Evolutionary conservation across 2,797 vertebrate species (phyloP).

Genomic region (Peromyscus attwateri): DNA sequence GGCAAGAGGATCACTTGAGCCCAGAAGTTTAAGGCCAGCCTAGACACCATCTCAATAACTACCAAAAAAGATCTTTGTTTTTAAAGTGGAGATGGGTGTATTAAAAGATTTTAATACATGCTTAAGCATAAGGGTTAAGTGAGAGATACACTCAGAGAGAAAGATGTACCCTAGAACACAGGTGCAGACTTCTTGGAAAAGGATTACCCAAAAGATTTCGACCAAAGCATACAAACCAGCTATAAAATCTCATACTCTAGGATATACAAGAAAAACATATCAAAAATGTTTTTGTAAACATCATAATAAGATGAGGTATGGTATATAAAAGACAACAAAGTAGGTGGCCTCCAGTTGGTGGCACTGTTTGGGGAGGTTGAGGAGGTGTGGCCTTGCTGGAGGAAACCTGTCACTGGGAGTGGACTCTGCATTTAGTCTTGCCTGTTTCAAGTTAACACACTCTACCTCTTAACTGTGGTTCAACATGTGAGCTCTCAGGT

Average conservation of each 20-base stretch:
- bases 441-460: background rate
- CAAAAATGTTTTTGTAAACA: background rate
- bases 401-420: background rate
- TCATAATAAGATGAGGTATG: background rate
- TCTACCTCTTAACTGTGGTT: background rate
- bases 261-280: constrained; percentile 27
- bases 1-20: background rate
- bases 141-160: background rate
- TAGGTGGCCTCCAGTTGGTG: background rate
- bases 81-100: background rate
- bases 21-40: background rate
- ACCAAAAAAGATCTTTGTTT: background rate
- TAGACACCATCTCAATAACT: background rate
- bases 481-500: background rate
- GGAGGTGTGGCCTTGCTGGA: background rate
- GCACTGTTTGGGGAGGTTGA: background rate
- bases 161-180: background rate
- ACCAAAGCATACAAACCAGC: constrained; percentile 3
- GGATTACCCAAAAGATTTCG: background rate
- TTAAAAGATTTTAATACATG: background rate
- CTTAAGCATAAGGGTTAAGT: background rate
- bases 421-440: background rate
- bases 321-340: background rate
- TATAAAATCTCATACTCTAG: background rate
- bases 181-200: background rate